Percentiles rank a stretch among this genome's conserved stretches.
Conservation (phyloP, 2,888 invertebrate species). For the Clunio marinus region DNA sequence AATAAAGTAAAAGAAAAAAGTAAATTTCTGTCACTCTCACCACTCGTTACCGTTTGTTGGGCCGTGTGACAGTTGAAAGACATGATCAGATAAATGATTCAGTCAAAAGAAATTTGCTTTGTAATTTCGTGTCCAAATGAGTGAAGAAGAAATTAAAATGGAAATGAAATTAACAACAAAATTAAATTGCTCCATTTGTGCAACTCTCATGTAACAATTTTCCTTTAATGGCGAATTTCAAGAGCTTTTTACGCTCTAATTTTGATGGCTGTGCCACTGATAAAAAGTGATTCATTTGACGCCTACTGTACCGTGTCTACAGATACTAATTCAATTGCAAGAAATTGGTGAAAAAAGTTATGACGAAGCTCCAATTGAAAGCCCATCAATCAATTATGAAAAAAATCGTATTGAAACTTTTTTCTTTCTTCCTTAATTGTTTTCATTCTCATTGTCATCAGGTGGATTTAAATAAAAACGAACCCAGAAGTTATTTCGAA, state of each 20-base stretch:
- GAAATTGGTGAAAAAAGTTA: too few relatives aligned
- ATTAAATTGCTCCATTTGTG: constrained; percentile 22
- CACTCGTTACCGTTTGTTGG: neutral
- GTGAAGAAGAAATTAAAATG: too few relatives aligned
- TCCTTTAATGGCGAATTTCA: neutral
- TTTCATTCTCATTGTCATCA: neutral
- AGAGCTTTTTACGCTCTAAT: neutral
- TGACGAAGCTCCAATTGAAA: neutral
- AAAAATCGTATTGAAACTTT: neutral
- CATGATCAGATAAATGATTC: constrained; percentile 18
- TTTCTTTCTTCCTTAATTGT: neutral
- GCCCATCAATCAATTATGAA: constrained; percentile 7
- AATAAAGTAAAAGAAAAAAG: too few relatives aligned
- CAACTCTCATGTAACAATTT: constrained; percentile 20
- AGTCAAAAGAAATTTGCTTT: constrained; percentile 12
- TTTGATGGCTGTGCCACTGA: too few relatives aligned
- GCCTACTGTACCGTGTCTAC: constrained; percentile 1
- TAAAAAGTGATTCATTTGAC: too few relatives aligned
- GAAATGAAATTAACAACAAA: constrained; percentile 28
- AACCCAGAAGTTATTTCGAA: too few relatives aligned
- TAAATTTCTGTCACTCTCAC: neutral
- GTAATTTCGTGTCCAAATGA: neutral
- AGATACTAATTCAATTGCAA: neutral
- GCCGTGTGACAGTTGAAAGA: neutral
- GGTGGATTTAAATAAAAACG: neutral